phyloP scores from a whole-genome alignment of 2,797 vertebrate species.

The Hemibagrus guttatus region DNA sequence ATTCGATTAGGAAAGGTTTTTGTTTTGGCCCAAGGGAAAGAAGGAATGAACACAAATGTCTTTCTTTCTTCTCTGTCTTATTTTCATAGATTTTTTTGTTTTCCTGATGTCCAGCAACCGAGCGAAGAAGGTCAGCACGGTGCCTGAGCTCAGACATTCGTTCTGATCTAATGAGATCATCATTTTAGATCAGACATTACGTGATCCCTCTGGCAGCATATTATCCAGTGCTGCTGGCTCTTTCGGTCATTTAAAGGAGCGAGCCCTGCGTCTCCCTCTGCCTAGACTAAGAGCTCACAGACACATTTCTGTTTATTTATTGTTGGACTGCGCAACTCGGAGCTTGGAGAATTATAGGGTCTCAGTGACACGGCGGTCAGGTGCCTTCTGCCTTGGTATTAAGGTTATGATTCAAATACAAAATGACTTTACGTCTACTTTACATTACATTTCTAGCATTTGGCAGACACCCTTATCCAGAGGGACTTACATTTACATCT shows the following conservation, averaged over 20 bases:
- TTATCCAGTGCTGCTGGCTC: not conserved
- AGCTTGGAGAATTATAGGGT: not conserved
- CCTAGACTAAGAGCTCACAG: not conserved
- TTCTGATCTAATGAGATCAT: slow-evolving; percentile 20
- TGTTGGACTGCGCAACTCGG: not conserved
- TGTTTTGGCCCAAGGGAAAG: slow-evolving; percentile 51
- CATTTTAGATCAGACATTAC: not conserved
- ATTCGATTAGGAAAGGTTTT: slow-evolving; percentile 2
- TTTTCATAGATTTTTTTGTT: slow-evolving; percentile 8
- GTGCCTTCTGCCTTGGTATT: not conserved
- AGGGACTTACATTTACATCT: too few species aligned
- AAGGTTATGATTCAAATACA: not conserved
- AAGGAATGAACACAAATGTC: slow-evolving; percentile 18
- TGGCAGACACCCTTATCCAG: too few species aligned
- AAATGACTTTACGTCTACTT: too few species aligned
- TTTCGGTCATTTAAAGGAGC: not conserved
- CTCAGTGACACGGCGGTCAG: too few species aligned
- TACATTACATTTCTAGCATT: too few species aligned
- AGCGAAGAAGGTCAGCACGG: not conserved
- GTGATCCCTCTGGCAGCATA: not conserved
- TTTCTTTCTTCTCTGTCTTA: not conserved
- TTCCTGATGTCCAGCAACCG: not conserved
- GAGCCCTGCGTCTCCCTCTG: not conserved
- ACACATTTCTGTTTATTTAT: not conserved
- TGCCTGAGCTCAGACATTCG: not conserved